Evolutionary conservation across 2,113 vertebrate species (phyloP).

Genomic region (Atherinomorus stipes): DNA sequence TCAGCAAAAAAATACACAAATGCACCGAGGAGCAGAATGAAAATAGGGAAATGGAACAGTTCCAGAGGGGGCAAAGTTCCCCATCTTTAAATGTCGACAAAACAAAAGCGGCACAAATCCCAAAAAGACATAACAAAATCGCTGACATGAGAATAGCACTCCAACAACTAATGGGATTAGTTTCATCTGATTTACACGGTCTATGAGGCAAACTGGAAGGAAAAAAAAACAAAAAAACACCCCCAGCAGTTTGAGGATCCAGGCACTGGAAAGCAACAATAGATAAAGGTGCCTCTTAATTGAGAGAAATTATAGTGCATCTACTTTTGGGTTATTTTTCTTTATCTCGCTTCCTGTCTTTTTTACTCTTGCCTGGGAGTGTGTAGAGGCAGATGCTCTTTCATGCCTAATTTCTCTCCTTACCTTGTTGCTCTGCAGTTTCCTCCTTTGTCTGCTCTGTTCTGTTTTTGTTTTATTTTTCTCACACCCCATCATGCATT

Average conservation of each 20-base stretch:
- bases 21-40: slow-evolving; percentile 43
- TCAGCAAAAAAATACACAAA: not conserved
- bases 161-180: slow-evolving; percentile 39
- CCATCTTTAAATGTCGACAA: slow-evolving; percentile 46
- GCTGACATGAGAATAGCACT: slow-evolving; percentile 50
- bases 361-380: slow-evolving; percentile 43
- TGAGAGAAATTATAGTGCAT: slow-evolving; percentile 45
- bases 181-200: slow-evolving; percentile 51
- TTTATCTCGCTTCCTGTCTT: slow-evolving; percentile 22
- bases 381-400: slow-evolving; percentile 34
- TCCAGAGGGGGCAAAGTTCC: slow-evolving; percentile 59
- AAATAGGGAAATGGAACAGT: slow-evolving; percentile 62
- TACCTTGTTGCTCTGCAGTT: slow-evolving; percentile 24
- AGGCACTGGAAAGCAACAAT: slow-evolving; percentile 38
- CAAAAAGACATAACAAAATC: slow-evolving; percentile 38
- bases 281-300: slow-evolving; percentile 52
- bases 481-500: slow-evolving; percentile 16
- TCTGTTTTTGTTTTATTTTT: slow-evolving; percentile 27
- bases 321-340: slow-evolving; percentile 45
- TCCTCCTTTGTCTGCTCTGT: slow-evolving; percentile 34
- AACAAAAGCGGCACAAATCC: slow-evolving; percentile 63
- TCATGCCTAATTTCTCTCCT: slow-evolving; percentile 27
- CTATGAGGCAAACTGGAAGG: slow-evolving; percentile 33
- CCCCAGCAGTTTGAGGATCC: slow-evolving; percentile 11
- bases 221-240: slow-evolving; percentile 12